Conservation (phyloP, 1,140 invertebrate genomes). For the Colletes gigas region DNA sequence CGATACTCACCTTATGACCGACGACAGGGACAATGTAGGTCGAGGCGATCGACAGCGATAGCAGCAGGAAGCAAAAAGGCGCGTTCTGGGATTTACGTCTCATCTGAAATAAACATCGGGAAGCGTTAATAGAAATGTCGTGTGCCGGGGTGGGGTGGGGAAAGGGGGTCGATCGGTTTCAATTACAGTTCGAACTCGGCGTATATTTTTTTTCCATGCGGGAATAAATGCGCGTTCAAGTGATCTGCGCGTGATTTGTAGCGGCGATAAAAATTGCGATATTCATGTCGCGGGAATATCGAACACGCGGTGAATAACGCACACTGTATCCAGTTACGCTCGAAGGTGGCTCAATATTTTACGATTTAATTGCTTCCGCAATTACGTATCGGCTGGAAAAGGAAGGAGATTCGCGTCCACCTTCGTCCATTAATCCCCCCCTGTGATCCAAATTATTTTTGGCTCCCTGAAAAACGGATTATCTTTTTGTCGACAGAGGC, state of each 20-base stretch:
- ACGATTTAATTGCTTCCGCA: constrained; percentile 6
- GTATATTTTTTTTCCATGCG: background rate
- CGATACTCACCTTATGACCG: constrained; percentile 50
- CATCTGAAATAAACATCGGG: constrained; percentile 53
- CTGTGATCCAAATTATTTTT: too few species aligned
- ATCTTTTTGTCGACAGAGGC: too few species aligned
- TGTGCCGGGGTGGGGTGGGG: background rate
- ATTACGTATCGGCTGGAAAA: background rate
- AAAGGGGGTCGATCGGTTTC: background rate
- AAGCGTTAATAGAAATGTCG: background rate
- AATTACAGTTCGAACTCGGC: background rate
- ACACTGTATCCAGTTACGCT: background rate
- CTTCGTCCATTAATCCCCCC: too few species aligned
- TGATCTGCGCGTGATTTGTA: constrained; percentile 10
- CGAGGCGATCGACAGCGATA: constrained; percentile 47
- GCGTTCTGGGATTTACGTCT: constrained; percentile 40
- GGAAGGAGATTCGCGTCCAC: background rate
- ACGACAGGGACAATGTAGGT: constrained; percentile 37
- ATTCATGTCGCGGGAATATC: background rate
- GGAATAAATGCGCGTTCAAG: constrained; percentile 18
- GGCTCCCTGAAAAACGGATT: too few species aligned
- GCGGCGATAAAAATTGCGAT: constrained; percentile 1
- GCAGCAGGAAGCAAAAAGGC: constrained; percentile 42
- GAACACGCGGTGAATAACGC: background rate
- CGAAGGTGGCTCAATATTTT: background rate